Percentiles rank a stretch among this genome's conserved stretches.
Conservation (phyloP, 2,888 invertebrate genomes). For the Teleogryllus oceanicus region DNA sequence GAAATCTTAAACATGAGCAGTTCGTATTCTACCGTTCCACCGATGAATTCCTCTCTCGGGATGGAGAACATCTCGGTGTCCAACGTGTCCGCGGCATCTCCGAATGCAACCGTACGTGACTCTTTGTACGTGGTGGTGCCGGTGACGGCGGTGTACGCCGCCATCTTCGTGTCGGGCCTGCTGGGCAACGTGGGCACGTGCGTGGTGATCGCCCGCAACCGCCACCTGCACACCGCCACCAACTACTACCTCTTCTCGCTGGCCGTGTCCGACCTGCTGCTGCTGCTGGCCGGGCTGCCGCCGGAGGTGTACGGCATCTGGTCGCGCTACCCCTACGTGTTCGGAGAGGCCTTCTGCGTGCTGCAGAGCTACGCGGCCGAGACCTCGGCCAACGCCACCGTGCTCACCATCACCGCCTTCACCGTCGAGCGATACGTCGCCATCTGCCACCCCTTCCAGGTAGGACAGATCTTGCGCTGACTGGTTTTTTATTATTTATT, state of each 20-base stretch:
- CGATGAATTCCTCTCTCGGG: not conserved
- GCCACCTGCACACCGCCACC: conserved; percentile 79
- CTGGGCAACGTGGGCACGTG: conserved; percentile 76
- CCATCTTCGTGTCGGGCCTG: conserved; percentile 70
- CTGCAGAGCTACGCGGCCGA: conserved; percentile 59
- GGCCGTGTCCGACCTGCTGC: conserved; percentile 71
- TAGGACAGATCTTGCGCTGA: not conserved
- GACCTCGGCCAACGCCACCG: conserved; percentile 53
- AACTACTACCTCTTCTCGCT: conserved; percentile 79
- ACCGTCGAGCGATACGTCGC: conserved; percentile 61
- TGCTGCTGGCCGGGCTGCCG: conserved; percentile 73
- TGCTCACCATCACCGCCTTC: conserved; percentile 55
- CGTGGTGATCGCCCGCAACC: conserved; percentile 70
- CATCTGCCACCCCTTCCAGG: conserved; percentile 65
- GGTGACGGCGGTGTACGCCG: conserved; percentile 62
- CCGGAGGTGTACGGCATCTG: conserved; percentile 73
- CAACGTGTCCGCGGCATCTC: conserved; percentile 71
- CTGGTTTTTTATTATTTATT: too few species aligned
- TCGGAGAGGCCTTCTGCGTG: conserved; percentile 58
- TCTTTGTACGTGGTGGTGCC: conserved; percentile 60
- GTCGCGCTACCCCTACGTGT: conserved; percentile 71
- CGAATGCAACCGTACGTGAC: conserved; percentile 69
- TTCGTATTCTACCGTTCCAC: too few species aligned
- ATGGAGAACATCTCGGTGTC: conserved; percentile 53
- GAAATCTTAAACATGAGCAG: too few species aligned